These are phyloP conservation scores for Planiliza haematocheilus DNA, from an alignment of 2,113 vertebrate genomes.

Conservation along the genomic window DNA sequence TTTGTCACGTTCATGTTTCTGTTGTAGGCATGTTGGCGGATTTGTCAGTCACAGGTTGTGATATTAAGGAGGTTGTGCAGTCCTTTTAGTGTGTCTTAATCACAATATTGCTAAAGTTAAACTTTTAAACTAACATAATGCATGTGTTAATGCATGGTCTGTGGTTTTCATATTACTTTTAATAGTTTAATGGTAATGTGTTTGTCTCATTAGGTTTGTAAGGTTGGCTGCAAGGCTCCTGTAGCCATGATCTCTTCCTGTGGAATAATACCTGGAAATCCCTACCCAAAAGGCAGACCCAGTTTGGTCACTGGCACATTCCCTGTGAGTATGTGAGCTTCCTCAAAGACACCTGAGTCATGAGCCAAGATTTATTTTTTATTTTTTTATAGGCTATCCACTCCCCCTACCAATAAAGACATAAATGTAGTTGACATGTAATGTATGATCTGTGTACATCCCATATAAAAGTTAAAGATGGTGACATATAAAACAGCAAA, in stretches of 20 bases:
- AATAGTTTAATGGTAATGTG: neutral
- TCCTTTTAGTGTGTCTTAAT: too few relatives aligned
- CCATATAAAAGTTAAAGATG: too few relatives aligned
- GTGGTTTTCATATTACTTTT: neutral
- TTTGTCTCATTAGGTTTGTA: slow-evolving; percentile 87
- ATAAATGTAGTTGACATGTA: neutral
- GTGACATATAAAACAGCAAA: too few relatives aligned
- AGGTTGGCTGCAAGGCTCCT: slow-evolving; percentile 97
- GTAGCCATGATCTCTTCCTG: slow-evolving; percentile 98
- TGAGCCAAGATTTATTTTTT: neutral
- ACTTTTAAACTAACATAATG: neutral
- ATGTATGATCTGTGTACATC: too few relatives aligned
- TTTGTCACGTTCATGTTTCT: too few relatives aligned
- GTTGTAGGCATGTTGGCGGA: too few relatives aligned
- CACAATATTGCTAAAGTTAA: too few relatives aligned
- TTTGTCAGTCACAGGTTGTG: too few relatives aligned
- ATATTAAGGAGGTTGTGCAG: neutral
- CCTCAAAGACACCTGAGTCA: neutral
- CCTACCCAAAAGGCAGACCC: slow-evolving; percentile 97
- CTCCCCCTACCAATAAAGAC: neutral
- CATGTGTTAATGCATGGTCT: neutral
- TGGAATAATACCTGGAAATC: slow-evolving; percentile 97
- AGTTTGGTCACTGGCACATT: slow-evolving; percentile 95
- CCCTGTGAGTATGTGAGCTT: slow-evolving; percentile 85
- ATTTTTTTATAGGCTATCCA: neutral